Conservation (phyloP, 2,888 invertebrate genomes). For the Molanna angustata region DNA sequence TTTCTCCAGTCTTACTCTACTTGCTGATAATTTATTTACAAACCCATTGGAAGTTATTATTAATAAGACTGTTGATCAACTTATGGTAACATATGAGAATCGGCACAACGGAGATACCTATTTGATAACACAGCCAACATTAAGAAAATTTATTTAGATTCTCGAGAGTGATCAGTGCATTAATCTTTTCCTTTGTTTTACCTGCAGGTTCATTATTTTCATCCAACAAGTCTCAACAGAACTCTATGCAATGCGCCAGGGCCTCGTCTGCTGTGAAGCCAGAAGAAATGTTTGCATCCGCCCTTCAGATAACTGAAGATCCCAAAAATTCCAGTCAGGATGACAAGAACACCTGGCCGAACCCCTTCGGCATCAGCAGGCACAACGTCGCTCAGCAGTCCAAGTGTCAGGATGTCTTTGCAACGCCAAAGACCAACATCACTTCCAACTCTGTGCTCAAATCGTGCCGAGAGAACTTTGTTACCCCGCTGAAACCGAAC, state of each 20-base stretch:
- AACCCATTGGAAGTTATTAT: too few species aligned
- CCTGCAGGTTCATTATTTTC: slow-evolving; percentile 12
- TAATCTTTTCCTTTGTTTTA: too few species aligned
- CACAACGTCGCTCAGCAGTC: not conserved
- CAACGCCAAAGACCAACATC: slow-evolving; percentile 25
- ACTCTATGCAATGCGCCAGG: not conserved
- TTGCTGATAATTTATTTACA: too few species aligned
- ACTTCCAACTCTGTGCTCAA: slow-evolving; percentile 24
- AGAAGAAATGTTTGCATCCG: slow-evolving; percentile 13
- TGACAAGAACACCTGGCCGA: not conserved
- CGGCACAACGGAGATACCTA: too few species aligned
- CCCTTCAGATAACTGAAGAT: slow-evolving; percentile 15
- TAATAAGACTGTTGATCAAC: too few species aligned
- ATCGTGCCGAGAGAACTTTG: slow-evolving; percentile 22
- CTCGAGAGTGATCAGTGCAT: too few species aligned
- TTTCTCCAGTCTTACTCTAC: too few species aligned
- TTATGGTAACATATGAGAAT: too few species aligned
- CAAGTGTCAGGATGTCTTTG: slow-evolving; percentile 9
- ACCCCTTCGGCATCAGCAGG: slow-evolving; percentile 7
- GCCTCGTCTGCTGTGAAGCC: too few species aligned
- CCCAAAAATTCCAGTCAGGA: not conserved
- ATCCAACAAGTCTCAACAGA: slow-evolving; percentile 4
- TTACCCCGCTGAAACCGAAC: slow-evolving; percentile 12
- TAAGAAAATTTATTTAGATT: too few species aligned
- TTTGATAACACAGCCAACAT: too few species aligned